phyloP scores from a whole-genome alignment of 1,140 invertebrate genomes.

The Cydia splendana region DNA sequence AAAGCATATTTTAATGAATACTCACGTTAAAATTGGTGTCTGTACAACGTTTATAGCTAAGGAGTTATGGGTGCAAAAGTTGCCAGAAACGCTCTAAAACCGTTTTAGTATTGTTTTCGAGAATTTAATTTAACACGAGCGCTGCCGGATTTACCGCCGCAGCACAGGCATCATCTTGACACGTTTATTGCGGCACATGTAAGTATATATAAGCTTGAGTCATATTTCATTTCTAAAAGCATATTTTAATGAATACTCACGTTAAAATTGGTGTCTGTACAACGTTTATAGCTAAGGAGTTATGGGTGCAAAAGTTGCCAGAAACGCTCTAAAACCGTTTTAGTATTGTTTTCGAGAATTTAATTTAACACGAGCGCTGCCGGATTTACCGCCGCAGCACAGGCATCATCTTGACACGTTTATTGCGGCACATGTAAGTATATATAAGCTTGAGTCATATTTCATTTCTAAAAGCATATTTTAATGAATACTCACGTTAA shows the following conservation, averaged over 20 bases:
- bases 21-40: neutral
- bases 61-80: no score
- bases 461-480: neutral
- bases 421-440: conserved; percentile 85
- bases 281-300: no score
- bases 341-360: no score
- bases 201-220: conserved; percentile 55
- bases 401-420: conserved; percentile 83
- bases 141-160: conserved; percentile 82
- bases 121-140: conserved; percentile 37
- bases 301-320: no score
- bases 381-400: conserved; percentile 79
- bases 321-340: no score
- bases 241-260: neutral
- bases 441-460: neutral
- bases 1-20: neutral
- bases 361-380: conserved; percentile 66
- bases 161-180: conserved; percentile 81
- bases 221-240: no score
- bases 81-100: no score
- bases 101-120: no score
- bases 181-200: conserved; percentile 86
- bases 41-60: no score
- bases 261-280: neutral
- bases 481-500: neutral